A percentile compares a stretch with the other conserved stretches of the same genome.
phyloP scores from a whole-genome alignment of 2,797 vertebrate species.

The Eulemur rubriventer region DNA sequence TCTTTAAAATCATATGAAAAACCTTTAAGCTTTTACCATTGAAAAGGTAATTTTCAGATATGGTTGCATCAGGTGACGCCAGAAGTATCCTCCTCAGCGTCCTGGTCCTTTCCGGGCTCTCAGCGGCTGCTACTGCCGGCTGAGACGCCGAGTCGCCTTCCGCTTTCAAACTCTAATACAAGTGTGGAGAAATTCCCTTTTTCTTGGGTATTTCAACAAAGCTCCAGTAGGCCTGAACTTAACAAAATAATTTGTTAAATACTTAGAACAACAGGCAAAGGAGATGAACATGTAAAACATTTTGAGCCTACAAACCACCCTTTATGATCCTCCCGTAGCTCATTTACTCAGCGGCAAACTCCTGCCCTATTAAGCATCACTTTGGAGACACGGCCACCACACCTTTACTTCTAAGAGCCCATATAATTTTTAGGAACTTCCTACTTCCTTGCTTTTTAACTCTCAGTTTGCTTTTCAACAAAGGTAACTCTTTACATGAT shows the following conservation, averaged over 20 bases:
- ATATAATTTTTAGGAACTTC: slow-evolving; percentile 69
- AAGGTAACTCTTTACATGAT: slow-evolving; percentile 62
- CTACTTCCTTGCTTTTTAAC: slow-evolving; percentile 65
- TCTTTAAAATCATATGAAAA: neutral
- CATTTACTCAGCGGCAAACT: slow-evolving; percentile 45
- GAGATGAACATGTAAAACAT: neutral
- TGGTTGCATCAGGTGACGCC: neutral
- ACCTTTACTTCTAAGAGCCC: slow-evolving; percentile 26
- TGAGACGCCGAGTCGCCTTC: neutral
- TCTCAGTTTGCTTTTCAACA: slow-evolving; percentile 54
- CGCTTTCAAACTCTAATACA: neutral
- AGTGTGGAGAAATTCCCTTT: neutral
- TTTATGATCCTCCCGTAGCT: slow-evolving; percentile 14
- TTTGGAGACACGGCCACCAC: neutral
- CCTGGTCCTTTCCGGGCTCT: neutral
- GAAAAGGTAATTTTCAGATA: neutral
- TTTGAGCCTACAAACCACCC: neutral
- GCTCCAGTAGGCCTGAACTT: neutral
- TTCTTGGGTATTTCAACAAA: neutral
- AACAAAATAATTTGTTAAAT: neutral
- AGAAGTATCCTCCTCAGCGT: neutral
- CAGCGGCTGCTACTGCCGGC: neutral
- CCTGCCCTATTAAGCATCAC: slow-evolving; percentile 35
- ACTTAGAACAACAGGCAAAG: neutral
- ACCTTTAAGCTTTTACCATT: neutral